A percentile compares a stretch with the other conserved stretches of the same genome.
These are phyloP conservation scores for Mus musculus DNA, from an alignment of 2,113 vertebrate species.

Conservation along the genomic window DNA sequence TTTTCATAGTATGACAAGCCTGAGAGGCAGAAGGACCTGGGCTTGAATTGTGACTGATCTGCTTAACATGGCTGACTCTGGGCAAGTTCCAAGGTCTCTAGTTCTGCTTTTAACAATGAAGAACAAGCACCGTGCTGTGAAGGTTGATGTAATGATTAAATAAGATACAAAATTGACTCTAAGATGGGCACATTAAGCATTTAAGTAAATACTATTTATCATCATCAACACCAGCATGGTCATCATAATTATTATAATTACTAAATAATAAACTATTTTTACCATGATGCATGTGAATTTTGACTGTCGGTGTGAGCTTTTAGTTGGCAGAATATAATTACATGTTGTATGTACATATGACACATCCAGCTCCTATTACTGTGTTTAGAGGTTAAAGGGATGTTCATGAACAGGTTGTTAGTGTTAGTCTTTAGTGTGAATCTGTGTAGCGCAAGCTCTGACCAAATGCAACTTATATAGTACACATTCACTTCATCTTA, in stretches of 20 bases:
- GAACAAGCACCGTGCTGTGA: neutral
- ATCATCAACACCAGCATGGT: neutral
- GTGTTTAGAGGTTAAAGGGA: neutral
- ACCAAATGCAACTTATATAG: neutral
- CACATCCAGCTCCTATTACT: neutral
- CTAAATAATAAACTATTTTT: neutral
- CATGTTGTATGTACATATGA: neutral
- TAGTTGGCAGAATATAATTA: neutral
- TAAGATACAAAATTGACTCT: slow-evolving; percentile 2
- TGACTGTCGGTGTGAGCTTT: slow-evolving; percentile 13
- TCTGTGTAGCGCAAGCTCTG: too few relatives aligned
- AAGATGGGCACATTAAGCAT: neutral
- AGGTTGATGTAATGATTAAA: slow-evolving; percentile 17
- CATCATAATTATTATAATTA: slow-evolving; percentile 3
- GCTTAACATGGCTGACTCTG: neutral
- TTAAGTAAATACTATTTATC: slow-evolving; percentile 34
- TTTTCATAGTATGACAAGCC: neutral
- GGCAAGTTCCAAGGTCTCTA: neutral
- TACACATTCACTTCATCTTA: too few relatives aligned
- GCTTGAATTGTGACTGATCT: neutral
- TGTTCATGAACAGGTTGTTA: neutral
- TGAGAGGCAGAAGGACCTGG: neutral
- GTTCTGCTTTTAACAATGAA: slow-evolving; percentile 22
- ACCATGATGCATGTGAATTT: neutral
- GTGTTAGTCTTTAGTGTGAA: neutral